Percentiles rank a stretch among this genome's conserved stretches.
Evolutionary conservation across 1,140 invertebrate genomes (phyloP).

Genomic region (Caerostris extrusa): DNA sequence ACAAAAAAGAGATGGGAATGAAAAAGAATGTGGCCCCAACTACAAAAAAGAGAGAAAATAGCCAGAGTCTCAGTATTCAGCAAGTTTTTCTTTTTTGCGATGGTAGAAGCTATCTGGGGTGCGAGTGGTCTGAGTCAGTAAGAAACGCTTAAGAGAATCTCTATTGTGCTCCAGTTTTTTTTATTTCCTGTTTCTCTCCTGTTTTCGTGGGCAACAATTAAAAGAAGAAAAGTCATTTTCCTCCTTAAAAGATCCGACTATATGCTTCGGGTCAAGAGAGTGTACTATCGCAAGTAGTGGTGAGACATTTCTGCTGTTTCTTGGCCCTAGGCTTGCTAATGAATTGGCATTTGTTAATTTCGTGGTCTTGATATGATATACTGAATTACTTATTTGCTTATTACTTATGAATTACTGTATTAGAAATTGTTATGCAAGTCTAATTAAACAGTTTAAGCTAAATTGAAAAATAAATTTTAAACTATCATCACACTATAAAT

Average conservation of each 20-base stretch:
- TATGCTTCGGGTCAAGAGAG: conserved; percentile 18
- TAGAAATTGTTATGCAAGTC: no score
- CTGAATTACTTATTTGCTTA: no score
- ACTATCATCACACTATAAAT: no score
- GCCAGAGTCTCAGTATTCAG: conserved; percentile 20
- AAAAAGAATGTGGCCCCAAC: conserved; percentile 21
- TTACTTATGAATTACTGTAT: no score
- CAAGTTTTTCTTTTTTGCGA: not conserved
- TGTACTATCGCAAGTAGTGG: not conserved
- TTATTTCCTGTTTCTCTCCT: not conserved
- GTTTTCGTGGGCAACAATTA: conserved; percentile 31
- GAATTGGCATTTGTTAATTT: no score
- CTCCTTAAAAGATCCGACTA: not conserved
- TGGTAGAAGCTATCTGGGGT: no score
- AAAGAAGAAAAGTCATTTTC: conserved; percentile 17
- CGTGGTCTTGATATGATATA: no score
- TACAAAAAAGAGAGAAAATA: conserved; percentile 31
- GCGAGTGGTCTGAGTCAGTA: not conserved
- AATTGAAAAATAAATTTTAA: no score
- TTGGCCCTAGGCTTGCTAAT: no score
- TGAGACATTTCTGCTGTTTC: not conserved
- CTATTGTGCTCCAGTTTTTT: not conserved
- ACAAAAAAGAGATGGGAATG: conserved; percentile 50
- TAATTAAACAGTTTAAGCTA: no score
- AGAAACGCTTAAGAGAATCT: conserved; percentile 16